Evolutionary conservation across 1,140 invertebrate genomes (phyloP).

Genomic region (Drosophila santomea): DNA sequence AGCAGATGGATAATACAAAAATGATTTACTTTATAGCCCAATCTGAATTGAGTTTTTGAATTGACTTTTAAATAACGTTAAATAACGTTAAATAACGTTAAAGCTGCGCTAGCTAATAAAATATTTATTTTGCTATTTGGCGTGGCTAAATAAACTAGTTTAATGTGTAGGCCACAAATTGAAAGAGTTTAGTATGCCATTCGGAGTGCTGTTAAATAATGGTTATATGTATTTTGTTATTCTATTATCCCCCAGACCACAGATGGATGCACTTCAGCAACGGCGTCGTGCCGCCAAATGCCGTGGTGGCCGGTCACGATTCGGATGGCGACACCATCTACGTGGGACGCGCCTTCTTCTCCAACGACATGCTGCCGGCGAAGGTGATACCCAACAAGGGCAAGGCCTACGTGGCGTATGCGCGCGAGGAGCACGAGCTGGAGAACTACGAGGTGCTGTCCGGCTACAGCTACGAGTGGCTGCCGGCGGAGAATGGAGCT

Average conservation of each 20-base stretch:
- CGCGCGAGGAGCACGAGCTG: slow-evolving; percentile 61
- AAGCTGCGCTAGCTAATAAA: too few relatives aligned
- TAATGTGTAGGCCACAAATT: too few relatives aligned
- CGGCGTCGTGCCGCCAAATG: slow-evolving; percentile 83
- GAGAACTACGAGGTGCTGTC: slow-evolving; percentile 84
- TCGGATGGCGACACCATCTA: slow-evolving; percentile 89
- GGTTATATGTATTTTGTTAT: not conserved
- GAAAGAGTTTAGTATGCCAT: too few relatives aligned
- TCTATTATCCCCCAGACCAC: slow-evolving; percentile 44
- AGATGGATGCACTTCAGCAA: slow-evolving; percentile 65
- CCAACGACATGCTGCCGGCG: slow-evolving; percentile 90
- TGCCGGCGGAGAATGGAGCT: slow-evolving; percentile 84
- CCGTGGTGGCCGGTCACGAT: slow-evolving; percentile 90
- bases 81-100: too few relatives aligned
- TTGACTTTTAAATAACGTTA: too few relatives aligned
- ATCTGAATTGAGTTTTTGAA: too few relatives aligned
- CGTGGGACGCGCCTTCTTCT: slow-evolving; percentile 90
- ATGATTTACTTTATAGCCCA: too few relatives aligned
- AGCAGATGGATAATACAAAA: not conserved
- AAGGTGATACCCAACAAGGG: slow-evolving; percentile 89
- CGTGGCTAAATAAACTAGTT: too few relatives aligned
- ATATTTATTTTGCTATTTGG: too few relatives aligned
- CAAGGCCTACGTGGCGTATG: slow-evolving; percentile 75
- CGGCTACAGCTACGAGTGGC: slow-evolving; percentile 85
- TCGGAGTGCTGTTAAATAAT: not conserved